Percentiles rank a stretch among this genome's conserved stretches.
These are phyloP conservation scores for Perdix hodgsoniae DNA, from an alignment of 2,797 vertebrate species.

Conservation along the genomic window DNA sequence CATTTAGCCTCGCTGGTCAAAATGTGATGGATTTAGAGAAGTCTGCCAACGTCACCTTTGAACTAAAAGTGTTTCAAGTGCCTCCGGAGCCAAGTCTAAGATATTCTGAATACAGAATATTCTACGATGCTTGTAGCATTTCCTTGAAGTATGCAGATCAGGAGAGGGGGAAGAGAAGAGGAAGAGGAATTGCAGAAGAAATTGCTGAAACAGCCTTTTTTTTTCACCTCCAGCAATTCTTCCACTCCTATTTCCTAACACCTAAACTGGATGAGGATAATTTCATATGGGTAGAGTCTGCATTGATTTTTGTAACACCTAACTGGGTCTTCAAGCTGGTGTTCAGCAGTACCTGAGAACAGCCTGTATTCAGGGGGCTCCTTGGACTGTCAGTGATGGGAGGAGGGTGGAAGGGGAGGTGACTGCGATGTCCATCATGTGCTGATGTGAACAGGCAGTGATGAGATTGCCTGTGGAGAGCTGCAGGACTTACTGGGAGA, in stretches of 20 bases:
- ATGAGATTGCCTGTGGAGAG: neutral
- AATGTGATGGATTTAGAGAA: neutral
- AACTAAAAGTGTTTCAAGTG: neutral
- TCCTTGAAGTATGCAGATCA: neutral
- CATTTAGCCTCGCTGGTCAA: neutral
- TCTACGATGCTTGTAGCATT: accelerated
- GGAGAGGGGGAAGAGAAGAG: neutral
- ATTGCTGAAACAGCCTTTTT: neutral
- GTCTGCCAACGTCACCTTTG: neutral
- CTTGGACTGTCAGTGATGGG: neutral
- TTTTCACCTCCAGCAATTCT: neutral
- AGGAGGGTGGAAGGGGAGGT: neutral
- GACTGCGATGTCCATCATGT: neutral
- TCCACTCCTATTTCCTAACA: neutral
- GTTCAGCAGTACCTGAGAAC: neutral
- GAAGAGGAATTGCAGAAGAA: neutral
- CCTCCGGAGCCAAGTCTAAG: neutral
- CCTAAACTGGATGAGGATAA: neutral
- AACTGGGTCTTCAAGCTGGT: neutral
- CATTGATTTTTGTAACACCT: neutral
- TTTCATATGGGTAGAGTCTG: neutral
- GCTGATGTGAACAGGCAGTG: neutral
- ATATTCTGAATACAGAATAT: neutral
- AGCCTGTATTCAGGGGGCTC: neutral
- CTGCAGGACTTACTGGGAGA: neutral